Base-by-base conservation (phyloP, 2,797 vertebrate species). In the Epinephelus coioides region DNA sequence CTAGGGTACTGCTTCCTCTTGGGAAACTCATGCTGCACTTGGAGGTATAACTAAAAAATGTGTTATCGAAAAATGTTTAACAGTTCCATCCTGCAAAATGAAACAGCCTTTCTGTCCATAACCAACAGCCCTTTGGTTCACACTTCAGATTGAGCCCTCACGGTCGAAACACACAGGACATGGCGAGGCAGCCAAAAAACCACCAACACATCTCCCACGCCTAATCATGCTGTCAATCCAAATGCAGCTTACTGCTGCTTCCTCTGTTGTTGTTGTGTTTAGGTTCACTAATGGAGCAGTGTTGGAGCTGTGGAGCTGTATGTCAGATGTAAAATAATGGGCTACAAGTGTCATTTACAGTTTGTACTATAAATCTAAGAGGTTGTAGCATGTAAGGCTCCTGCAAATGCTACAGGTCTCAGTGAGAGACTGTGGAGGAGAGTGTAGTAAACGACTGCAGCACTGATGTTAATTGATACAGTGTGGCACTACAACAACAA, bases 161-260 rank as follows among this genome's bases (percentile, higher is more conserved):
- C 23, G 30, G 14, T 11, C 7, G 23, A 73, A 70, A 49, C n/a
- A 30, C 55, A 49, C 30, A 15, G 55, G 57, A 61, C 25, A 44
- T n/a, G 23, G 34, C 40, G 21, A 55, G 65, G 19, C 21, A 0
- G 10, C 11, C 56, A 73, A 56, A 25, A 43, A 79, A 55, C 40
- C 43, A 55, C n/a, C 19, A 61, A 55, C 68, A 64, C 68, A 64
- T 67, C 34, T 69, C 67, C 71, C 25, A 56, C 66, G 3, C 51
- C 71, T 14, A 15, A n/a, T 57, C 17, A 1, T 13, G 53, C 21
- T 34, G 65, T 75, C 73, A 73, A 54, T 81, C 78, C 18, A 46
- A 61, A 69, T 18, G 30, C 14, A 68, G 34, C 44, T 74, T 43
- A 12, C 23, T 43, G 70, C 66, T 57, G 56, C 60, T 44, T 12